These are phyloP conservation scores for Caenorhabditis sp. DNA, from an alignment of 2,888 invertebrate species.

Conservation along the genomic window DNA sequence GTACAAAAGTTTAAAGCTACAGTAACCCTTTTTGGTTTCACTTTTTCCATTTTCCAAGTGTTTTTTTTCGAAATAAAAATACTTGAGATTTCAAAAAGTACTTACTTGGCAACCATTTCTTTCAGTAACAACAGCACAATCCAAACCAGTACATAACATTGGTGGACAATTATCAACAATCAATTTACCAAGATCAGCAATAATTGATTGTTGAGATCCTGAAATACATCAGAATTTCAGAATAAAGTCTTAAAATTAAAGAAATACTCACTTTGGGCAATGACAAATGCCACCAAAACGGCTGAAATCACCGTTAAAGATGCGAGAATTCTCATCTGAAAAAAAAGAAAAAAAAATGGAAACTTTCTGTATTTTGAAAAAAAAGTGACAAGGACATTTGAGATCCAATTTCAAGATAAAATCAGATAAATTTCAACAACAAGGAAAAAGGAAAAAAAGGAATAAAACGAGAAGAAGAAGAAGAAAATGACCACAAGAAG, in stretches of 20 bases:
- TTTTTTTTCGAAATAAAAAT: background rate
- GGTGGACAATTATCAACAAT: slow-evolving; percentile 71
- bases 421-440: background rate
- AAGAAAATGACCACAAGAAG: background rate
- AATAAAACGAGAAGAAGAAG: background rate
- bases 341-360: too few species aligned
- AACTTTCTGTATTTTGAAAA: too few species aligned
- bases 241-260: background rate
- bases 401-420: background rate
- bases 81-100: background rate
- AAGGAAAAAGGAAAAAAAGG: background rate
- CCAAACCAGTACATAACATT: slow-evolving; percentile 71
- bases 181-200: slow-evolving; percentile 69
- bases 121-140: slow-evolving; percentile 71
- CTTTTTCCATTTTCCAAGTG: too few species aligned
- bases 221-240: background rate
- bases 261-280: slow-evolving; percentile 34
- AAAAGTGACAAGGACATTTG: too few species aligned
- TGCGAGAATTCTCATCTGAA: slow-evolving; percentile 15
- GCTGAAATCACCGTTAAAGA: slow-evolving; percentile 26
- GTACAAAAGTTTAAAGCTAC: too few species aligned
- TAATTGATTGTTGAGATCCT: slow-evolving; percentile 59
- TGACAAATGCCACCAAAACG: slow-evolving; percentile 10
- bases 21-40: too few species aligned
- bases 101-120: slow-evolving; percentile 70